Conservation (phyloP, 1,140 invertebrate species). For the Sesamia nonagrioides region DNA sequence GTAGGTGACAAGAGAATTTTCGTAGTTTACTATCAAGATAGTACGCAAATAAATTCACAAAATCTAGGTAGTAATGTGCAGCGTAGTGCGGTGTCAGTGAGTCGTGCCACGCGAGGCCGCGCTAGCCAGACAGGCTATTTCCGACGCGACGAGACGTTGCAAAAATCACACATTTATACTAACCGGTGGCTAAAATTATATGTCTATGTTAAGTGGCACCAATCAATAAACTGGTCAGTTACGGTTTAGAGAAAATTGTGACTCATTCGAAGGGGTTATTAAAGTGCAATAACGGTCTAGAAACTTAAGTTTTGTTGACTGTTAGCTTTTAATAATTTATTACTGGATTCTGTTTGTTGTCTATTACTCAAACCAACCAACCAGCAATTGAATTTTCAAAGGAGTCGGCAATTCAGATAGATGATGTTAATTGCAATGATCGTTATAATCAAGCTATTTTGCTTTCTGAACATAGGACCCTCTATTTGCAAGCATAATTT, state of each 20-base stretch:
- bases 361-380: too few species aligned
- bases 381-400: too few species aligned
- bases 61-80: slow-evolving; percentile 15
- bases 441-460: too few species aligned
- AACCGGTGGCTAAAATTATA: slow-evolving; percentile 31
- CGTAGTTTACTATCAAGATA: not conserved
- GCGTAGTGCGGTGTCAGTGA: not conserved
- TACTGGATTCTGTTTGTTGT: not conserved
- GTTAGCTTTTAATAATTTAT: not conserved
- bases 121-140: slow-evolving; percentile 55
- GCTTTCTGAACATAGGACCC: too few species aligned
- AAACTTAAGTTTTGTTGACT: slow-evolving; percentile 1
- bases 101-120: slow-evolving; percentile 28
- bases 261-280: slow-evolving; percentile 17
- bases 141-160: slow-evolving; percentile 47
- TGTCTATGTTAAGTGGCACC: slow-evolving; percentile 31
- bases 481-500: too few species aligned
- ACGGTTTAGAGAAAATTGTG: slow-evolving; percentile 37
- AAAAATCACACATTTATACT: slow-evolving; percentile 47
- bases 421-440: too few species aligned
- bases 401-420: too few species aligned
- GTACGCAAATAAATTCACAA: slow-evolving; percentile 5
- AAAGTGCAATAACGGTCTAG: slow-evolving; percentile 4
- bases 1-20: not conserved
- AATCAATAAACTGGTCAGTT: slow-evolving; percentile 22